Percentiles rank a stretch among this genome's conserved stretches.
Evolutionary conservation across 2,888 invertebrate genomes (phyloP).

Genomic region (Andrena haemorrhoa): DNA sequence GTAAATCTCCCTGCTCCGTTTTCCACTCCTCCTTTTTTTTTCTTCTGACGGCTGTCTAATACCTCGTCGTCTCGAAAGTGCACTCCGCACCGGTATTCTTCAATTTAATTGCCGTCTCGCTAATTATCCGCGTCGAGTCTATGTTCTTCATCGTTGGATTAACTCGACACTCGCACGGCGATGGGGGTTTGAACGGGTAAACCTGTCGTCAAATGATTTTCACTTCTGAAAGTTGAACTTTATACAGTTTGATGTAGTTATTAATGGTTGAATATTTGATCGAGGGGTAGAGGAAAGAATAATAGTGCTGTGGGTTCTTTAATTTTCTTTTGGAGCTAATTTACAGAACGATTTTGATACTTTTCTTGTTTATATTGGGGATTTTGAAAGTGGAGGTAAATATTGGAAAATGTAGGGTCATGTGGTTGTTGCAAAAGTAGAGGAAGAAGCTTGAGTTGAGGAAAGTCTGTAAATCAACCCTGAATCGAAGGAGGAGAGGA

Average conservation of each 20-base stretch:
- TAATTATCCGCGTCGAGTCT: slow-evolving; percentile 51
- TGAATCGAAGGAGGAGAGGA: too few relatives aligned
- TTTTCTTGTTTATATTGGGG: too few relatives aligned
- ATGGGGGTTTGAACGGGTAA: slow-evolving; percentile 1
- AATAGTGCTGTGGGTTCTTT: too few relatives aligned
- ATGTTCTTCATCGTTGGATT: slow-evolving; percentile 29
- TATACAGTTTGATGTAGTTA: background rate
- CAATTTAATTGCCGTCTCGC: slow-evolving; percentile 58
- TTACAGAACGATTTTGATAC: too few relatives aligned
- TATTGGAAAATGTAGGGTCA: too few relatives aligned
- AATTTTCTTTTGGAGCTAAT: too few relatives aligned
- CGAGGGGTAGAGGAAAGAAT: too few relatives aligned
- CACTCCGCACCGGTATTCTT: slow-evolving; percentile 52
- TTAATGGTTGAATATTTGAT: too few relatives aligned
- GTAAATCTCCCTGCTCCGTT: slow-evolving; percentile 46
- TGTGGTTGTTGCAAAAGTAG: too few relatives aligned
- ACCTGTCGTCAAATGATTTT: slow-evolving; percentile 19
- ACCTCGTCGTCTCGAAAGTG: slow-evolving; percentile 43
- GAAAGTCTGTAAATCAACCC: too few relatives aligned
- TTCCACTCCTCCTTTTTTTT: background rate
- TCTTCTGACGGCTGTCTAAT: slow-evolving; percentile 35
- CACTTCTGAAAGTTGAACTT: slow-evolving; percentile 2
- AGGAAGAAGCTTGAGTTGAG: too few relatives aligned
- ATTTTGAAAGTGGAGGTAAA: too few relatives aligned
- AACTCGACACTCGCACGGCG: background rate